Evolutionary conservation across 1,140 invertebrate genomes (phyloP).

Genomic region (Pollicipes pollicipes): DNA sequence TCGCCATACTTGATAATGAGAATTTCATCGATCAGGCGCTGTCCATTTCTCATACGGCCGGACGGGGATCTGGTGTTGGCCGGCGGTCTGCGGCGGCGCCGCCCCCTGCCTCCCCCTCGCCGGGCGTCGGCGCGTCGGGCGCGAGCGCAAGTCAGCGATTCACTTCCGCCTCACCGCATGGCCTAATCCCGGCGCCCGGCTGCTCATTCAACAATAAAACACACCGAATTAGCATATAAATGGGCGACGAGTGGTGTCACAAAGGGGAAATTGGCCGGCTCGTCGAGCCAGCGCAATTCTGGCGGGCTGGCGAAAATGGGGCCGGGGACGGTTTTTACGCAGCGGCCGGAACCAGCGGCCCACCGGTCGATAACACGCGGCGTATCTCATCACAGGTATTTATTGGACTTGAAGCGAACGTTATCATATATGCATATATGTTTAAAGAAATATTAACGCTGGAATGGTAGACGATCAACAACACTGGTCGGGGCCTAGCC

Average conservation of each 20-base stretch:
- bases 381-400: neutral
- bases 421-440: neutral
- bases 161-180: too few relatives aligned
- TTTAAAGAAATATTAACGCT: neutral
- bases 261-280: neutral
- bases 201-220: constrained; percentile 1
- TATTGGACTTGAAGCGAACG: neutral
- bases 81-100: too few relatives aligned
- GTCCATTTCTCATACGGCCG: neutral
- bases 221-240: neutral
- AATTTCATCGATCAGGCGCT: neutral
- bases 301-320: neutral
- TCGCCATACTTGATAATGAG: neutral
- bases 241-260: neutral
- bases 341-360: too few relatives aligned
- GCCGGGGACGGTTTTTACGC: neutral
- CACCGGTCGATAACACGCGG: neutral
- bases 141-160: neutral
- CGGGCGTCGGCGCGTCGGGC: too few relatives aligned
- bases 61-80: neutral
- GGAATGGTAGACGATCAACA: neutral
- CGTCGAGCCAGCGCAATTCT: too few relatives aligned
- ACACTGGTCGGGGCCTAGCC: too few relatives aligned
- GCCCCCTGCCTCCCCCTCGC: neutral
- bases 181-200: neutral